Base-by-base conservation (phyloP, 2,113 vertebrate species). In the Brachypodius melanocephalos region DNA sequence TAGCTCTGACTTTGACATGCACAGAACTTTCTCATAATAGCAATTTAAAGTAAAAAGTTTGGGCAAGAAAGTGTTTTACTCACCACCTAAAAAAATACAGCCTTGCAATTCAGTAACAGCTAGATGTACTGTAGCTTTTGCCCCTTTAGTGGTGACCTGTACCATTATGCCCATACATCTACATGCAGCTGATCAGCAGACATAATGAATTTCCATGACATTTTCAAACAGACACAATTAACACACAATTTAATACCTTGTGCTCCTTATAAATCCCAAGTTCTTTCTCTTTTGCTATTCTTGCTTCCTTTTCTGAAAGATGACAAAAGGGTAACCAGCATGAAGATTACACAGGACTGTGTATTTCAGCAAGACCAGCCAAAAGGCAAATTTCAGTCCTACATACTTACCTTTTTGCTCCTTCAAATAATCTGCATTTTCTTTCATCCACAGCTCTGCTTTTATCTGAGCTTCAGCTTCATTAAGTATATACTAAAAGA, bases 231-330 rank as follows among this genome's bases (percentile, higher is more conserved):
- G 46, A 95, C 59, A 88, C 67, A 92, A 58, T 80, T 63, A 90
- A 73, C 61, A 86, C 67, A 93, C 15, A 92, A 32, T 93, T 93
- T 77, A 93, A 93, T 96, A 99, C 99, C 99, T 99, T 99, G 96
- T 98, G 99, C 58, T 99, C 99, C 95, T 99, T 99, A 97, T 99
- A 99, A 97, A 98, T 98, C 36, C 99, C 99, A 8, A 99, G 98
- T 92, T 98, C 99, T 96, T 99, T 99, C 95, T 99, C 99, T 97
- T 99, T 99, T 6, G 99, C 99, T 68, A 99, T 99, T 85, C 98
- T 98, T 16, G 98, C 99, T 94, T 99, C 99, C 78, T 99, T 99
- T 96, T 99, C 99, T 99, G 96, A 63, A 98, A 98, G 76, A 89
- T 48, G 84, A 92, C 88, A 95, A 91, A 96, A 90, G 48, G 58